Conservation (phyloP, 1,140 invertebrate species). For the Campoletis sonorensis region DNA sequence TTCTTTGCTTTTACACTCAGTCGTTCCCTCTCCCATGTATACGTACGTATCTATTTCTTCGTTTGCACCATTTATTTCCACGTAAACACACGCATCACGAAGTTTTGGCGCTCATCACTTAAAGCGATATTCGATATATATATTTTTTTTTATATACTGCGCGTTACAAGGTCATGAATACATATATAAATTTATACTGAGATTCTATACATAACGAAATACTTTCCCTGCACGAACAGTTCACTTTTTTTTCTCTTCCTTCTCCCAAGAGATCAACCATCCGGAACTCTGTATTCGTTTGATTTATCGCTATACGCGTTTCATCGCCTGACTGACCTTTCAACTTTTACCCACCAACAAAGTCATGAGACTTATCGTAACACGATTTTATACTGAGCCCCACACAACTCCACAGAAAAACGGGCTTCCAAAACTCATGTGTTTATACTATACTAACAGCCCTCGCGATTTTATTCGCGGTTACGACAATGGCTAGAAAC, state of each 20-base stretch:
- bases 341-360: background rate
- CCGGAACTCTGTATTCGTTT: conserved; percentile 37
- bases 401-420: background rate
- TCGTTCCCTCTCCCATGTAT: background rate
- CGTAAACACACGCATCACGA: background rate
- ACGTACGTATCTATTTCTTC: conserved; percentile 1
- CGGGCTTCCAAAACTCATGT: background rate
- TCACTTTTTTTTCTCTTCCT: background rate
- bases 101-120: conserved; percentile 32
- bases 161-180: background rate
- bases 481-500: too few species aligned
- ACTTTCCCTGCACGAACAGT: background rate
- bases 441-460: too few species aligned
- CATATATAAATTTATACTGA: background rate
- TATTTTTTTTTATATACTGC: background rate
- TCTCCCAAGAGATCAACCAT: background rate
- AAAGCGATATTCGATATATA: conserved; percentile 31
- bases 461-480: too few species aligned
- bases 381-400: background rate
- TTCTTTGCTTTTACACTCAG: background rate
- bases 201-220: background rate
- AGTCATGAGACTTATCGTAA: background rate
- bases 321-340: conserved; percentile 18
- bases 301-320: conserved; percentile 38
- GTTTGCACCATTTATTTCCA: background rate